Conservation (phyloP, 2,888 invertebrate genomes). For the Gisinianus flammeolus region DNA sequence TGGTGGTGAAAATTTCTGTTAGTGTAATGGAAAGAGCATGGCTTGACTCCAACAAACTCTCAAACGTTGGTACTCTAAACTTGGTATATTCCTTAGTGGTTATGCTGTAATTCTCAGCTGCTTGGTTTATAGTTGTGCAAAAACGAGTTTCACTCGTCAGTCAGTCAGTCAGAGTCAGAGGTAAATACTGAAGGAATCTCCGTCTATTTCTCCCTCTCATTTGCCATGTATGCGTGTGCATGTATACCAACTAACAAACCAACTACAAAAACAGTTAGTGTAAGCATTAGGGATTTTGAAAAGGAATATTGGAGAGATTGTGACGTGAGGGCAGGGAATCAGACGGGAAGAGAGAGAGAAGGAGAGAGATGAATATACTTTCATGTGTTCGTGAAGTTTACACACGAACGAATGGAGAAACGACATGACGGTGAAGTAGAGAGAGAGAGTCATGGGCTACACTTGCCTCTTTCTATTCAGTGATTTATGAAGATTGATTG, state of each 20-base stretch:
- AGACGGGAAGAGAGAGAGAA: neutral
- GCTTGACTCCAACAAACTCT: conserved; percentile 29
- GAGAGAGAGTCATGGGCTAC: conserved; percentile 27
- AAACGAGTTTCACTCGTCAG: neutral
- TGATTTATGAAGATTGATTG: conserved; percentile 60
- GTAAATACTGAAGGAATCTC: neutral
- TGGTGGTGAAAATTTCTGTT: conserved; percentile 38
- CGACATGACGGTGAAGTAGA: conserved; percentile 9
- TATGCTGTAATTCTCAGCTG: neutral
- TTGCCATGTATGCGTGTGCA: neutral
- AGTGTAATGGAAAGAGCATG: conserved; percentile 33
- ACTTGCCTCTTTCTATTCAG: conserved; percentile 39
- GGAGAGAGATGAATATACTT: conserved; percentile 4
- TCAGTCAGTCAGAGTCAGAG: neutral
- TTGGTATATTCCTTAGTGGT: neutral
- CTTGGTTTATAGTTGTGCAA: neutral
- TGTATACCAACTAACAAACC: neutral
- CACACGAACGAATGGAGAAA: conserved; percentile 18
- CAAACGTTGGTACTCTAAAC: neutral
- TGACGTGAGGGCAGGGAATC: neutral
- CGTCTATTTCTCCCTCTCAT: neutral
- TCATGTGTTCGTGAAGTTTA: conserved; percentile 9
- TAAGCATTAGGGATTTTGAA: neutral
- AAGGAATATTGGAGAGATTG: conserved; percentile 5
- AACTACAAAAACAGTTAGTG: neutral